Evolutionary conservation across 2,888 invertebrate genomes (phyloP), one percentile per base, ranked within the genome.

Genomic region (Nebria brevicollis): DNA sequence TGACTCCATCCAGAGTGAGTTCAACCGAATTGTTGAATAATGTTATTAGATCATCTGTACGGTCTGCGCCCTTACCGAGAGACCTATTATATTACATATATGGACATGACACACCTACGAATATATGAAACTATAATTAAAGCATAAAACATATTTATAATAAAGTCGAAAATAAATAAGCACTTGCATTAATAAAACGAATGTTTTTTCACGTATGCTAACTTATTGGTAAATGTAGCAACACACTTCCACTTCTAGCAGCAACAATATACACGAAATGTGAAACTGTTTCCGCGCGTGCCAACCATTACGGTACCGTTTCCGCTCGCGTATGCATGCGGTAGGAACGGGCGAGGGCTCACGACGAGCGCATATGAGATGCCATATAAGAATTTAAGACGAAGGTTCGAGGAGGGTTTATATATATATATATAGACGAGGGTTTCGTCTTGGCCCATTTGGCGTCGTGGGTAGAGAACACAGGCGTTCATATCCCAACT

Each of bases 371-470:
- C 34, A 43, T 41, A 11, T 15, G 42, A 41, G 42, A 73, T 42
- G 15, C 73, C 42, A 41, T 75, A 75, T 80, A 75, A 75, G 80
- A 80, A 80, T 80, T 80, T 80, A 72, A 80, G 75, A 41, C 70
- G 43, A 66, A 64, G 70, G 10, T 41, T 42, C 42, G 34, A 41
- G 15, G 20, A 10, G 34, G 34, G 34, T 20, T 20, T 20, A 20
- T 20, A 20, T 20, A 20, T 20, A 20, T 20, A 20, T 34, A 34
- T 34, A 34, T 34, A 34, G 34, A 34, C 34, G 34, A 34, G 34
- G 34, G 34, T 34, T 34, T 26, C 13, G 5, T 13, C 20, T 68
- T 25, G 13, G 20, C 68, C 8, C 26, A 68, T 26, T 26, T 13
- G 13, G 8, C 68, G 20, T 2, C 34, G 34, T 34, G 34, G 34